These are phyloP conservation scores for Chironex yamaguchii DNA, from an alignment of 30 jellyfish, hydroid and myxozoan genomes.

Conservation along the genomic window DNA sequence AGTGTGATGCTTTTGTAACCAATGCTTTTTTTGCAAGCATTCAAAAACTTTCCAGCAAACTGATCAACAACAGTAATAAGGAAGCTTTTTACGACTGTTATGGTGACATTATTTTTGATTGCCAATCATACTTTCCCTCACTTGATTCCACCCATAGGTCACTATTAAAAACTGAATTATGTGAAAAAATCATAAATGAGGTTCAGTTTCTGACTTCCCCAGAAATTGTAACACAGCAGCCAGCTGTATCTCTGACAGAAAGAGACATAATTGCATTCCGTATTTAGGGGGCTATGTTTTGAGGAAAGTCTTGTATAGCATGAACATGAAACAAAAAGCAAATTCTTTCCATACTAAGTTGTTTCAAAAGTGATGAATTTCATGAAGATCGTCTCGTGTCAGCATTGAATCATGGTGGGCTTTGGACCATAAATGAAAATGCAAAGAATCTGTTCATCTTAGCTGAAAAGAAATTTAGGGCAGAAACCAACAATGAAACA, in stretches of 20 bases:
- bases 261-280: conserved; percentile 6
- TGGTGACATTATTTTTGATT: too few relatives aligned
- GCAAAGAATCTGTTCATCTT: conserved; percentile 2
- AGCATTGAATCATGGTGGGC: conserved; percentile 19
- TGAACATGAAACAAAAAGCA: conserved; percentile 26
- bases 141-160: too few relatives aligned
- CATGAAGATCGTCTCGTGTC: background rate
- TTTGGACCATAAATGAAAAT: background rate
- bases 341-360: conserved; percentile 17
- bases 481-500: conserved; percentile 20
- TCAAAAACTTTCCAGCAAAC: too few relatives aligned
- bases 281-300: background rate
- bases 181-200: conserved; percentile 32
- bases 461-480: conserved; percentile 16
- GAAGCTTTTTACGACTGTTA: too few relatives aligned
- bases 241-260: conserved; percentile 16
- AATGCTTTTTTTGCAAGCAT: too few relatives aligned
- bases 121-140: too few relatives aligned
- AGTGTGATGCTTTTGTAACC: too few relatives aligned
- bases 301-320: background rate
- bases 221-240: conserved; percentile 24
- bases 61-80: too few relatives aligned
- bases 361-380: conserved; percentile 8
- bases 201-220: conserved; percentile 27
- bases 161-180: conserved; percentile 22